Conservation (phyloP, 1,140 invertebrate species). For the Phymorhynchus buccinoides region DNA sequence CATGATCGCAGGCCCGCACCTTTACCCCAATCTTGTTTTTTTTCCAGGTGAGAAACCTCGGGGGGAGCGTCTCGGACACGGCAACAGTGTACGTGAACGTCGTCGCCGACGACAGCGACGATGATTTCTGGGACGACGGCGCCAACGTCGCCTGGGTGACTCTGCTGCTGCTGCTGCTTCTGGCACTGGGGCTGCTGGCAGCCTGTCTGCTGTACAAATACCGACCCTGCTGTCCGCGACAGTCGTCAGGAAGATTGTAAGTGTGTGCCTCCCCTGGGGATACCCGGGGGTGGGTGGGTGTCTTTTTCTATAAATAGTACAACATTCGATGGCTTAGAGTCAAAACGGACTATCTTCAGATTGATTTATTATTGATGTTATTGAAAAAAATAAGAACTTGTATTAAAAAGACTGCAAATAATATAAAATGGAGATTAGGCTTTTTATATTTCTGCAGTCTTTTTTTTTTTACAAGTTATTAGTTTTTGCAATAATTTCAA, state of each 20-base stretch:
- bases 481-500: too few relatives aligned
- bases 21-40: neutral
- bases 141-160: conserved; percentile 21
- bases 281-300: too few relatives aligned
- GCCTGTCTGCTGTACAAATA: neutral
- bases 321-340: too few relatives aligned
- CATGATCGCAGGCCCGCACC: too few relatives aligned
- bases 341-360: too few relatives aligned
- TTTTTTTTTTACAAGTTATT: too few relatives aligned
- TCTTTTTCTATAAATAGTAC: too few relatives aligned
- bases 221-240: neutral
- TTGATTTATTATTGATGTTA: too few relatives aligned
- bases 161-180: neutral
- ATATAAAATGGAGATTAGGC: too few relatives aligned
- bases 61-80: neutral
- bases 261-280: neutral
- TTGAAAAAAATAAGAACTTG: too few relatives aligned
- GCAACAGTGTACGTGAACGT: neutral
- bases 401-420: neutral
- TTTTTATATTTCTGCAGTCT: neutral
- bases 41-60: neutral
- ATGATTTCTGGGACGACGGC: neutral
- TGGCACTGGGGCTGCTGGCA: neutral
- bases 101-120: neutral
- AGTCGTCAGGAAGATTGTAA: neutral